phyloP scores from a whole-genome alignment of 2,797 vertebrate genomes.

The Ibycter americanus region DNA sequence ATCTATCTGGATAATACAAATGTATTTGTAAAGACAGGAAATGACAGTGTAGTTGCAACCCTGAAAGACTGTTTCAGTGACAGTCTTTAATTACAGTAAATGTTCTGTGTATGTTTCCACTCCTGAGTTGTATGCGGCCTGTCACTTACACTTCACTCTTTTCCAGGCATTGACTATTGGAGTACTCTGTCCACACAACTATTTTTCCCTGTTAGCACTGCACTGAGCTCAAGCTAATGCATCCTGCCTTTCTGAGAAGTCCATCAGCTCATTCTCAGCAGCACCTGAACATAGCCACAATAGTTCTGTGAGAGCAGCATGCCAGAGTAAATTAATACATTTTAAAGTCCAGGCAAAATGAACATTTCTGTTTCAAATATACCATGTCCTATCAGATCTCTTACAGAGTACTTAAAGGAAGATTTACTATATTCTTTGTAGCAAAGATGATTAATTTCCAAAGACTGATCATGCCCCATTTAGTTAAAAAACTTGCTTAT shows the following conservation, averaged over 20 bases:
- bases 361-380: not conserved
- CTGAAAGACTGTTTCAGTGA: not conserved
- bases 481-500: not conserved
- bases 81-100: not conserved
- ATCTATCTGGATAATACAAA: not conserved
- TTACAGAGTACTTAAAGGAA: not conserved
- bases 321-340: not conserved
- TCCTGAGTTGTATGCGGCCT: not conserved
- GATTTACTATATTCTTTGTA: not conserved
- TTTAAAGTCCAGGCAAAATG: not conserved
- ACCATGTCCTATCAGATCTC: accelerated
- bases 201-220: not conserved
- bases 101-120: not conserved
- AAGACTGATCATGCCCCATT: not conserved
- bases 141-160: accelerated
- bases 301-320: not conserved
- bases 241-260: not conserved
- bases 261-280: not conserved
- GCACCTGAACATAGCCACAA: accelerated
- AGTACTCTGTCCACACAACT: no score
- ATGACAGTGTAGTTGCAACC: not conserved
- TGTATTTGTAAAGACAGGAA: not conserved
- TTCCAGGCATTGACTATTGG: not conserved
- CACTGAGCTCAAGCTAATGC: not conserved
- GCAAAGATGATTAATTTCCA: not conserved